Conservation (phyloP, 2,888 invertebrate genomes). For the Pasiphila rectangulata region DNA sequence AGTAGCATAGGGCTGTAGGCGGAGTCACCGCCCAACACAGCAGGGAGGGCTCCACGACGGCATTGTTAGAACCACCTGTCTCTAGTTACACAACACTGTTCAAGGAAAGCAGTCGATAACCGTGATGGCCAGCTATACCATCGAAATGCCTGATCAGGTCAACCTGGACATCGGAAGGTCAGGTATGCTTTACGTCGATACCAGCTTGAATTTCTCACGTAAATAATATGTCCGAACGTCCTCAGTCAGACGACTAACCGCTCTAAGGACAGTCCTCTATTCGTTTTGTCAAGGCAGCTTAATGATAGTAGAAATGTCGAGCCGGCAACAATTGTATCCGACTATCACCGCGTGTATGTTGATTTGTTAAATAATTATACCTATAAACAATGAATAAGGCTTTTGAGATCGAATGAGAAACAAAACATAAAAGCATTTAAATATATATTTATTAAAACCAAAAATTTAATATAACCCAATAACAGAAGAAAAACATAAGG, state of each 20-base stretch:
- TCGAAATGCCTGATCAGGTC: neutral
- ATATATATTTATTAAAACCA: too few species aligned
- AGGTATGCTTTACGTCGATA: constrained; percentile 9
- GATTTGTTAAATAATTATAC: too few species aligned
- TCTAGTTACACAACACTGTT: constrained; percentile 1
- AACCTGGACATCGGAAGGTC: constrained; percentile 8
- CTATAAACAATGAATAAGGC: too few species aligned
- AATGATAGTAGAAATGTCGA: constrained; percentile 68
- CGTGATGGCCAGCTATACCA: constrained; percentile 6
- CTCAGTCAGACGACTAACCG: constrained; percentile 31
- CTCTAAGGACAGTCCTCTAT: constrained; percentile 23
- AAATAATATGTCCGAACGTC: constrained; percentile 44
- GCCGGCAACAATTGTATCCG: constrained; percentile 64
- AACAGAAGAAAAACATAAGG: too few species aligned
- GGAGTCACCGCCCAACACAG: constrained; percentile 1
- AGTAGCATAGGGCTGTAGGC: neutral
- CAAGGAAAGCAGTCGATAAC: constrained; percentile 1
- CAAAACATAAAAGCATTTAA: too few species aligned
- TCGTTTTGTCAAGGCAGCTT: constrained; percentile 10
- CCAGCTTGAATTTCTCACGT: constrained; percentile 50
- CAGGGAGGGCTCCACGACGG: neutral
- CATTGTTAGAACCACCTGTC: too few species aligned
- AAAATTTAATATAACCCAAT: too few species aligned
- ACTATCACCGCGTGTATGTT: constrained; percentile 41
- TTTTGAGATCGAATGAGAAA: too few species aligned